These are phyloP conservation scores for Callospermophilus lateralis DNA, from an alignment of 2,113 vertebrate species.

Conservation along the genomic window DNA sequence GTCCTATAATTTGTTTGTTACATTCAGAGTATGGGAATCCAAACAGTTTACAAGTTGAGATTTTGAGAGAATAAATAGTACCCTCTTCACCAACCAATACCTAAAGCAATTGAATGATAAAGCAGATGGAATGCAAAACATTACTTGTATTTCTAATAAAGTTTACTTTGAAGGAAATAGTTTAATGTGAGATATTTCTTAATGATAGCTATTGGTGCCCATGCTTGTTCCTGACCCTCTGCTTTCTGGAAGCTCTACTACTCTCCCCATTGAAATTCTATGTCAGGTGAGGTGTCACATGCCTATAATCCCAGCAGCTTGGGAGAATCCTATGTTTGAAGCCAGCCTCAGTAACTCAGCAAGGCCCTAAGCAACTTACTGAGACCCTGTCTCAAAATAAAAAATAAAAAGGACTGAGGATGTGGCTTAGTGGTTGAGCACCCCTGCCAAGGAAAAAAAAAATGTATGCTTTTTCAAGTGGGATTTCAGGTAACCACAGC, in stretches of 20 bases:
- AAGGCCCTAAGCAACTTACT: too few species aligned
- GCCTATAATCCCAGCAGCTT: too few species aligned
- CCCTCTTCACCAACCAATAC: neutral
- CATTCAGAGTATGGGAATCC: slow-evolving; percentile 8
- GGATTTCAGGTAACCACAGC: slow-evolving; percentile 24
- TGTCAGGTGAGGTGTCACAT: too few species aligned
- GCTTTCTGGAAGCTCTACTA: neutral
- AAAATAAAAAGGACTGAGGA: too few species aligned
- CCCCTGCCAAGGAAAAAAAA: too few species aligned
- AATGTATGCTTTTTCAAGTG: neutral
- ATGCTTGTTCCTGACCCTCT: neutral
- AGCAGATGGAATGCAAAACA: slow-evolving; percentile 31
- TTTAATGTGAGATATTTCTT: neutral
- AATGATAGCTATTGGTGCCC: slow-evolving; percentile 8
- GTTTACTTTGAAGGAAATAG: neutral
- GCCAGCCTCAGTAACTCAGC: too few species aligned
- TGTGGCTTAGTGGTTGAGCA: too few species aligned
- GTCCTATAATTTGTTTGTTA: neutral
- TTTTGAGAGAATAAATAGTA: slow-evolving; percentile 44
- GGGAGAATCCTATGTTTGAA: too few species aligned
- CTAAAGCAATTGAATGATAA: slow-evolving; percentile 41
- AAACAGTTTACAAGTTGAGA: slow-evolving; percentile 19
- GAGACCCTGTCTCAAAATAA: too few species aligned
- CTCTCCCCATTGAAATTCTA: neutral
- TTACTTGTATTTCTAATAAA: neutral